A percentile compares a stretch with the other conserved stretches of the same genome.
These are phyloP conservation scores for Scaptodrosophila lebanonensis DNA, from an alignment of 1,140 invertebrate genomes.

Conservation along the genomic window DNA sequence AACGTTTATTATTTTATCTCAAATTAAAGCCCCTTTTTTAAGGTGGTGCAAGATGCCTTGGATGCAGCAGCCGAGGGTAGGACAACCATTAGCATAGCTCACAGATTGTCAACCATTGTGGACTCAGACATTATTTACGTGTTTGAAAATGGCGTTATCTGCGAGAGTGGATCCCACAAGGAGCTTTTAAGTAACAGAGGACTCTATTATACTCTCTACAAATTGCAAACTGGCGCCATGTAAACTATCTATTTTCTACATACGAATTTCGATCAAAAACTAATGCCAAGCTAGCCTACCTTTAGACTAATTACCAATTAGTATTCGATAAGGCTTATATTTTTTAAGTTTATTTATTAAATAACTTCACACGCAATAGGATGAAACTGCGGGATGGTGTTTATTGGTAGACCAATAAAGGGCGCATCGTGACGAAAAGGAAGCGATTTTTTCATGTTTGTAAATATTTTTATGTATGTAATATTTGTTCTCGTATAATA, in stretches of 20 bases:
- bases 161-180: constrained; percentile 84
- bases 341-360: constrained; percentile 27
- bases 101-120: constrained; percentile 85
- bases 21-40: background rate
- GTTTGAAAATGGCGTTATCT: constrained; percentile 83
- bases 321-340: too few relatives aligned
- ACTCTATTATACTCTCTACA: constrained; percentile 85
- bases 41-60: constrained; percentile 85
- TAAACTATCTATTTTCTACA: constrained; percentile 26
- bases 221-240: constrained; percentile 77
- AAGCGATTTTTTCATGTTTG: background rate
- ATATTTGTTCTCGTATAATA: constrained; percentile 57
- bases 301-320: too few relatives aligned
- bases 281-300: too few relatives aligned
- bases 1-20: fast-evolving
- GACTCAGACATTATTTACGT: constrained; percentile 81
- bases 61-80: constrained; percentile 83
- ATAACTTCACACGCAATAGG: background rate
- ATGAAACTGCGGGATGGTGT: too few relatives aligned
- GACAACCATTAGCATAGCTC: constrained; percentile 89
- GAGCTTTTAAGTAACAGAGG: constrained; percentile 82
- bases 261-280: constrained; percentile 51
- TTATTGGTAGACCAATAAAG: constrained; percentile 9
- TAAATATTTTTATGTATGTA: constrained; percentile 34
- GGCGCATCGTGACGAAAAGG: background rate